Percentiles rank a stretch among this genome's conserved stretches.
Evolutionary conservation across 2,888 invertebrate species (phyloP).

Genomic region (Eugnorisma glareosa): DNA sequence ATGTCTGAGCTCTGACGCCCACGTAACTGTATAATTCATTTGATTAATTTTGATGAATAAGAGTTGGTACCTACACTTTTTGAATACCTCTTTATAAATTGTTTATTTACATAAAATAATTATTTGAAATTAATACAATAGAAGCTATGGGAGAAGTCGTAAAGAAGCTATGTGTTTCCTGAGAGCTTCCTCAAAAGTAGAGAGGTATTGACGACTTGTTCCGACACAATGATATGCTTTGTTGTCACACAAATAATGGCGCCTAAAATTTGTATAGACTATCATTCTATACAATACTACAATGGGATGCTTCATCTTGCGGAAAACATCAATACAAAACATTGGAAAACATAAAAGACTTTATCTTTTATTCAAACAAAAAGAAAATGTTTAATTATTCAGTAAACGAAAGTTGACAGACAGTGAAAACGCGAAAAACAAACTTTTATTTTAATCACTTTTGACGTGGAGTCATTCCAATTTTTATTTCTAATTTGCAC

Average conservation of each 20-base stretch:
- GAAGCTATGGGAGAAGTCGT: conserved; percentile 13
- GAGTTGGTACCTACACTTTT: not conserved
- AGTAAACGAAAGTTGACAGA: conserved; percentile 36
- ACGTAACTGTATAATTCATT: conserved; percentile 15
- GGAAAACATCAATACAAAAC: conserved; percentile 71
- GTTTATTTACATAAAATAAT: not conserved
- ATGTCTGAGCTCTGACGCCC: conserved; percentile 12
- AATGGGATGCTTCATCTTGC: conserved; percentile 74
- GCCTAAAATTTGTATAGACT: conserved; percentile 78
- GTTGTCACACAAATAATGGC: conserved; percentile 82
- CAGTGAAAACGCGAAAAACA: conserved; percentile 29
- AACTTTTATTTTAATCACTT: conserved; percentile 41
- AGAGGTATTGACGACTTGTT: conserved; percentile 66
- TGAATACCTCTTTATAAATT: not conserved
- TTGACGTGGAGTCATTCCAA: conserved; percentile 16
- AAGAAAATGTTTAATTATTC: conserved; percentile 53
- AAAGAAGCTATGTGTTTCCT: conserved; percentile 37
- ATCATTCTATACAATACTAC: conserved; percentile 74
- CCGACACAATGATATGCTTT: conserved; percentile 79
- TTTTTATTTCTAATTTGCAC: conserved; percentile 40
- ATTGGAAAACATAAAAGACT: conserved; percentile 54
- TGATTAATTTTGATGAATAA: conserved; percentile 14
- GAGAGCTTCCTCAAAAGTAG: conserved; percentile 33
- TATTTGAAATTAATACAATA: conserved; percentile 19
- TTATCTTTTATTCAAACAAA: conserved; percentile 36